Evolutionary conservation across 2,797 vertebrate genomes (phyloP).

Genomic region (Triplophysa yarkandensis): DNA sequence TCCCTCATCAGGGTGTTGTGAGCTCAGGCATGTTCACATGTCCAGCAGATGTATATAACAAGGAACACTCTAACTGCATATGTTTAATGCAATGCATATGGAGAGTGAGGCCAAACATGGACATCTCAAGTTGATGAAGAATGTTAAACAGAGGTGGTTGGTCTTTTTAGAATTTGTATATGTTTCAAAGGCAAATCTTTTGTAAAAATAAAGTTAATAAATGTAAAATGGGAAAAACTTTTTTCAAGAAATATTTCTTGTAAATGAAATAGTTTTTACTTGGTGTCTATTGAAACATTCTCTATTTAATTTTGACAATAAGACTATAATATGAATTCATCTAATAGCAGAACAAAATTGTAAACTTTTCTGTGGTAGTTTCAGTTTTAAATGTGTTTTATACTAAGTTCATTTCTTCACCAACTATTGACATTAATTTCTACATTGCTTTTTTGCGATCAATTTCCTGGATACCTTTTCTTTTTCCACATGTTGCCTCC

Average conservation of each 20-base stretch:
- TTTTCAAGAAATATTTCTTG: not conserved
- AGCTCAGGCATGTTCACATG: slow-evolving; percentile 52
- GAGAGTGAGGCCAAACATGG: slow-evolving; percentile 26
- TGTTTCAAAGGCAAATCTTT: not conserved
- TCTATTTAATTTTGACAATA: not conserved
- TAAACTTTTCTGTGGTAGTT: not conserved
- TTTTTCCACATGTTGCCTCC: slow-evolving; percentile 46
- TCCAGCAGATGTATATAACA: slow-evolving; percentile 58
- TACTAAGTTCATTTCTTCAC: not conserved
- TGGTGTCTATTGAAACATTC: too few relatives aligned
- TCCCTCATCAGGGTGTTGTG: slow-evolving; percentile 31
- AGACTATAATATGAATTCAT: not conserved
- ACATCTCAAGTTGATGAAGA: slow-evolving; percentile 25
- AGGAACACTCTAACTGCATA: slow-evolving; percentile 44
- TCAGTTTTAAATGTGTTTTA: not conserved
- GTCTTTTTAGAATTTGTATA: not conserved
- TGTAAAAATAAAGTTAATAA: not conserved
- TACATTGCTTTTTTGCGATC: not conserved
- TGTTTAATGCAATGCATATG: slow-evolving; percentile 57
- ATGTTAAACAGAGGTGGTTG: slow-evolving; percentile 29
- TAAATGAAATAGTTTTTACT: too few relatives aligned
- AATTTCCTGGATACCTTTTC: not conserved
- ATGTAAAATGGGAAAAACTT: not conserved
- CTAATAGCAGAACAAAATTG: not conserved
- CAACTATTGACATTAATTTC: not conserved